A percentile compares a stretch with the other conserved stretches of the same genome.
Conservation (phyloP, 2,888 invertebrate species). For the Lasioglossum lativentre region DNA sequence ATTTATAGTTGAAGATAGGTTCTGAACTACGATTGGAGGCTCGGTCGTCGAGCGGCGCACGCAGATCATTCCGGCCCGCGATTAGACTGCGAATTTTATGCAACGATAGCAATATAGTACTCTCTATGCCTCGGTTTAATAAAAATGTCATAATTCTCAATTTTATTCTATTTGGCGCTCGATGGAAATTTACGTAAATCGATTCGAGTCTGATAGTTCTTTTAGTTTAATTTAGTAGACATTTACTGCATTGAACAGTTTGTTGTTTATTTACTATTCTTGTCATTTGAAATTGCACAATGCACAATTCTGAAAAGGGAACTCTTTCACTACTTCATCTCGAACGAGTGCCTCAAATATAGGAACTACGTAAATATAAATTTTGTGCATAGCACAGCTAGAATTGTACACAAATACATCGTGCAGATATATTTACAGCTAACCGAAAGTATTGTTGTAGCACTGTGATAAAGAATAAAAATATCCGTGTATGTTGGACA, state of each 20-base stretch:
- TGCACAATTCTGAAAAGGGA: neutral
- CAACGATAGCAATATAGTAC: neutral
- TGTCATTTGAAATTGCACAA: neutral
- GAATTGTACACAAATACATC: neutral
- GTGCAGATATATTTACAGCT: neutral
- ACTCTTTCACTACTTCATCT: neutral
- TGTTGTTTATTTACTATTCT: neutral
- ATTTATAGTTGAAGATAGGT: neutral
- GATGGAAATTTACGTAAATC: neutral
- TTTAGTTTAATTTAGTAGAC: neutral
- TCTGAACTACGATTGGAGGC: neutral
- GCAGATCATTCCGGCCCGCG: neutral
- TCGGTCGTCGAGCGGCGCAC: neutral
- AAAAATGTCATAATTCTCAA: neutral
- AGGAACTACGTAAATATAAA: neutral
- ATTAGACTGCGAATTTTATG: neutral
- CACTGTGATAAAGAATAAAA: neutral
- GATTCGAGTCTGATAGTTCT: neutral
- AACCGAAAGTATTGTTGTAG: neutral
- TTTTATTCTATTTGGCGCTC: neutral
- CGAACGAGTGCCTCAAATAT: neutral
- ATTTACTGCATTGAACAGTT: neutral
- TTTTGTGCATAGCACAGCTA: neutral
- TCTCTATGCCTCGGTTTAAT: neutral
- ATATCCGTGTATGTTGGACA: neutral